phyloP scores from a whole-genome alignment of 2,888 invertebrate species.

The Dendrolimus houi region DNA sequence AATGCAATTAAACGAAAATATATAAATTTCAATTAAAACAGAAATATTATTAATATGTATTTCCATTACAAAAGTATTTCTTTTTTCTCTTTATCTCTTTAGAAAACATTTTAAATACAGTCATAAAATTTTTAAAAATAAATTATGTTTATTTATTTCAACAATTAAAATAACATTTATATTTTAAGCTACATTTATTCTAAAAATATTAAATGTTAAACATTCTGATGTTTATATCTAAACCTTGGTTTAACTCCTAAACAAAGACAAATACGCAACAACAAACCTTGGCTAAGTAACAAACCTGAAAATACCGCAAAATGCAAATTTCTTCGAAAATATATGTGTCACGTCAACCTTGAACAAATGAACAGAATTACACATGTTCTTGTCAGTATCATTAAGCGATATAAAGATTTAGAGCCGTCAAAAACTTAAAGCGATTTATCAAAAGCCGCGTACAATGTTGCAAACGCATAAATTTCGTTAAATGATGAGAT shows the following conservation, averaged over 20 bases:
- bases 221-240: too few relatives aligned
- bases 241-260: not conserved
- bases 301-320: not conserved
- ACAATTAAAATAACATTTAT: too few relatives aligned
- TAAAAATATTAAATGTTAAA: too few relatives aligned
- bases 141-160: too few relatives aligned
- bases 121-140: too few relatives aligned
- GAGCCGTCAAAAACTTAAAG: constrained; percentile 1
- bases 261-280: not conserved
- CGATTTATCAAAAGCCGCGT: constrained; percentile 2
- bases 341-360: not conserved
- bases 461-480: constrained; percentile 1
- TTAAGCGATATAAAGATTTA: constrained; percentile 1
- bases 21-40: too few relatives aligned
- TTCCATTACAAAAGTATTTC: too few relatives aligned
- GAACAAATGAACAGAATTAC: not conserved
- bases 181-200: too few relatives aligned
- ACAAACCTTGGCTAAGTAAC: not conserved
- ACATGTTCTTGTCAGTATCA: not conserved
- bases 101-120: too few relatives aligned
- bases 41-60: too few relatives aligned
- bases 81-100: too few relatives aligned
- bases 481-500: constrained; percentile 4
- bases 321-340: not conserved
- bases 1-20: too few relatives aligned